Evolutionary conservation across 2,113 vertebrate genomes (phyloP).

Genomic region (Sphaerodactylus townsendi): DNA sequence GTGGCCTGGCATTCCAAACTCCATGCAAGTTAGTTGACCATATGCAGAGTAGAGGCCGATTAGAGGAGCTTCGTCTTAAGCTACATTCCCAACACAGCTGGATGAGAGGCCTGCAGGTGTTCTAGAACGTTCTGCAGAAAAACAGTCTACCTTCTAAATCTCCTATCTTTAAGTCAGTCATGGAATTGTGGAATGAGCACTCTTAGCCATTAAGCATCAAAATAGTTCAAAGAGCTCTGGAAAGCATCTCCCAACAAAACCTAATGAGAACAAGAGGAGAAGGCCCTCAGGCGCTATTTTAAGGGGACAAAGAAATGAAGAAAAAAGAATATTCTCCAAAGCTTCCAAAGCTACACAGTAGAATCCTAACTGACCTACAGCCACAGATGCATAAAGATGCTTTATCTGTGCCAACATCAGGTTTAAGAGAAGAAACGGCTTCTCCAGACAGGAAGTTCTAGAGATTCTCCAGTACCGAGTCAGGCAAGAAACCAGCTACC

Average conservation of each 20-base stretch:
- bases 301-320: slow-evolving; percentile 12
- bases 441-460: not conserved
- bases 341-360: not conserved
- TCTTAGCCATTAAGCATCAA: not conserved
- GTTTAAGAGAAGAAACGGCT: slow-evolving; percentile 23
- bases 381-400: not conserved
- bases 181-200: not conserved
- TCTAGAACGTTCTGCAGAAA: not conserved
- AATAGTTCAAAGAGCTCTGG: not conserved
- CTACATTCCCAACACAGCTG: not conserved
- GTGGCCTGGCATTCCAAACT: not conserved
- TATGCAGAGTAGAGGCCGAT: not conserved
- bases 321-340: not conserved
- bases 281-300: not conserved
- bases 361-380: not conserved
- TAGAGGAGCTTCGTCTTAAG: not conserved
- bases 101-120: not conserved
- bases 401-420: accelerated
- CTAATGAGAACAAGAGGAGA: accelerated
- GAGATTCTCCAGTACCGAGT: not conserved
- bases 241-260: not conserved
- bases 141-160: not conserved
- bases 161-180: not conserved
- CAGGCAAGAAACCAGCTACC: slow-evolving; percentile 42
- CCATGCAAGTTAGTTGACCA: not conserved